Evolutionary conservation across 2,888 invertebrate genomes (phyloP), one percentile per base, ranked within the genome.

Genomic region (Trichogramma dendrolimi): DNA sequence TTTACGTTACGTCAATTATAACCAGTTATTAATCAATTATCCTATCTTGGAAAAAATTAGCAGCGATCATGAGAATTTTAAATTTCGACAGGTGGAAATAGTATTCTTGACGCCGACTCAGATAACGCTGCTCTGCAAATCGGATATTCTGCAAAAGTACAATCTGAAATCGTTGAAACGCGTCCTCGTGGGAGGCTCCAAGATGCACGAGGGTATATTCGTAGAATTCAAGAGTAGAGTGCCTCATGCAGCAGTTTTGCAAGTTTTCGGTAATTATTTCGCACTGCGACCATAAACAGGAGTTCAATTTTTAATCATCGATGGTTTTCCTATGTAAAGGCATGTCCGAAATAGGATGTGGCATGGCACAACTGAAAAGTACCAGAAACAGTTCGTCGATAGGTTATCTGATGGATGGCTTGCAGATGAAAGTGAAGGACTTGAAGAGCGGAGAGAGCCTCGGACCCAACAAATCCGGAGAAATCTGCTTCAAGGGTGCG

Each of bases 351-450:
- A 51, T 6, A 38, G 39, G 51, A 1, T 51, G 39, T n/a, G 27
- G 11, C 11, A 48, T 4, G 48, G 14, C 48, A 11, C 11, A 11
- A 48, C 14, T 48, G 48, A 48, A 14, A 6, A 11, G 48, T n/a
- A 48, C 48, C 10, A 27, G 27, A 27, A 27, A 27, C 27, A 27
- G 27, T 27, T 27, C 27, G 27, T 27, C 27, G 2, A 27, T 27
- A 27, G 27, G 27, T 27, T 27, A 27, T 27, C 27, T 27, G 27
- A 27, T 27, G 27, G 27, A 27, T 2, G 27, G 27, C 8, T 5
- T 10, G 46, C 41, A 67, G 42, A 41, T 73, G 6, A 75, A 75
- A 59, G 64, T 74, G 4, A 55, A 72, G 27, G 68, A 75, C 40
- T 52, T 58, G 0, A 59, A 63, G n/a, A 71, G 51, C 1, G 68